Evolutionary conservation across 2,888 invertebrate species (phyloP), one percentile per base, ranked within the genome.

Genomic region (Dioctria linearis): DNA sequence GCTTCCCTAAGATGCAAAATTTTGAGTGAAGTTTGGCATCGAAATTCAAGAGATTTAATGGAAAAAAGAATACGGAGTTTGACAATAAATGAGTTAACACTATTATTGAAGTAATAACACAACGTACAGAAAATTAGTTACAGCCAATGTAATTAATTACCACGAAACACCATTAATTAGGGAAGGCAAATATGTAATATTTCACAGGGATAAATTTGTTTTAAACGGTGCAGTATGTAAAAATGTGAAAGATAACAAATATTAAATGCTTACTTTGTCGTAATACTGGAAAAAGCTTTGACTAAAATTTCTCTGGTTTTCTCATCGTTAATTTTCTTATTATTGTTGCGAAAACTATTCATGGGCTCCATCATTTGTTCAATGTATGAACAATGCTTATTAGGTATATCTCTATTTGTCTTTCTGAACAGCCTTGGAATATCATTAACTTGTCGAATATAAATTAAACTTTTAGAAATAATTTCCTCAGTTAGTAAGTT

Each of bases 391-490:
- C 96, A 96, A 51, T 65, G 51, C 85, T 94, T 94, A 1, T 92
- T 93, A 0, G 98, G 97, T 42, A 94, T 91, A 84, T 95, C 96
- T 83, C 96, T 92, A 87, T 98, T 98, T 0, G 98, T 98, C 88
- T 97, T 94, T 79, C 98, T 91, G 88, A 96, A 98, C 80, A 98
- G 90, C 82, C 98, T 91, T 3, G 99, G 99, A 88, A 99, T 96
- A 87, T 98, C 97, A 84, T 93, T 95, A 4, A 98, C 97, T 91
- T 95, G 94, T 83, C 94, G 93, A 84, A 96, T 90, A 84, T 93
- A 92, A 40, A 90, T 87, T 75, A 92, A 90, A 85, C 93, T 90
- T 80, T 90, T 89, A 8, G 85, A 84, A 71, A 88, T 85, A 4
- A 90, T 85, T 84, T 90, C 89, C 11, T 87, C 85, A 3, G 89